Evolutionary conservation across 2,113 vertebrate species (phyloP).

Genomic region (Polypterus senegalus): DNA sequence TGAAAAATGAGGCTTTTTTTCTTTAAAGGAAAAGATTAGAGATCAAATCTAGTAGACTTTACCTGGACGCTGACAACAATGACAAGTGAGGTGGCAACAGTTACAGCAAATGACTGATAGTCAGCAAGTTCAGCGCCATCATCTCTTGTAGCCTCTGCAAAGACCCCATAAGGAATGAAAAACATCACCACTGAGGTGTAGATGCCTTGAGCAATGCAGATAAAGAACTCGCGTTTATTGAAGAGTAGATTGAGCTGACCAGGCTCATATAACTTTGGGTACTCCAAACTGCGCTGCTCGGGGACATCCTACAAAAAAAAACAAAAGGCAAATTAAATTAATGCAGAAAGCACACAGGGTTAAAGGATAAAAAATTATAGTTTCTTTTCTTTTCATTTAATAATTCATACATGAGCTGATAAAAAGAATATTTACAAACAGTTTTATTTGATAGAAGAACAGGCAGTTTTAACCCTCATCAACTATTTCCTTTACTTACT

Average conservation of each 20-base stretch:
- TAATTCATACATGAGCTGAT: neutral
- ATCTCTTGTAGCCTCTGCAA: constrained; percentile 60
- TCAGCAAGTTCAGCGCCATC: constrained; percentile 72
- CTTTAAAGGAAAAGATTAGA: no score
- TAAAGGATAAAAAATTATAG: neutral
- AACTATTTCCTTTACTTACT: no score
- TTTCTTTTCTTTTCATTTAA: neutral
- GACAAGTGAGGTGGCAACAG: constrained; percentile 80
- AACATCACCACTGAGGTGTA: constrained; percentile 86
- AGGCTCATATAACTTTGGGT: constrained; percentile 84
- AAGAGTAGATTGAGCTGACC: constrained; percentile 93
- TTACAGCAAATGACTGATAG: constrained; percentile 88
- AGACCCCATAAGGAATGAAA: constrained; percentile 73
- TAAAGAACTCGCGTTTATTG: constrained; percentile 94
- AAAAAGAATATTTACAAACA: neutral
- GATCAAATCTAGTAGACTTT: constrained; percentile 3
- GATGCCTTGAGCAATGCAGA: constrained; percentile 90
- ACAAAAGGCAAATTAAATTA: neutral
- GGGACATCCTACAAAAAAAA: constrained; percentile 63
- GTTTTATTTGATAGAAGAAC: no score
- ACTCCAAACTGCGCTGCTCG: constrained; percentile 80
- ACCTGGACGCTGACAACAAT: constrained; percentile 92
- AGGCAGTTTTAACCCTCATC: no score
- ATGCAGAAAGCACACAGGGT: neutral
- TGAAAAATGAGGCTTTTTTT: no score